Conservation (phyloP, 92 coral and sea anemone genomes). For the Anthopleura xanthogrammica region DNA sequence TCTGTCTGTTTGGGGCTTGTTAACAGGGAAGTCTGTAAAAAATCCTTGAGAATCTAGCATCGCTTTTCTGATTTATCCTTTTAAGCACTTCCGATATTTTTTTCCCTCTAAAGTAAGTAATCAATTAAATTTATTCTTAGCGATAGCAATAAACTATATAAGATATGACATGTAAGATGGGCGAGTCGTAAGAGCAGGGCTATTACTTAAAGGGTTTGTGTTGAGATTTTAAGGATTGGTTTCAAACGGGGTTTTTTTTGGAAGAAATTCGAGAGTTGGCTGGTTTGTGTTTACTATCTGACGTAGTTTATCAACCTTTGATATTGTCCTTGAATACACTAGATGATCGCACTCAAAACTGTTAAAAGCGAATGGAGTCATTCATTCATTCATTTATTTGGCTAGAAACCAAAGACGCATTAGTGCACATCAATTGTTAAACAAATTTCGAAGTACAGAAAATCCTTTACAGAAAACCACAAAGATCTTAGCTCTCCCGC, state of each 20-base stretch:
- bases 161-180: constrained; percentile 2
- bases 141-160: constrained; percentile 5
- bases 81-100: constrained; percentile 29
- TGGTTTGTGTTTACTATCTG: background rate
- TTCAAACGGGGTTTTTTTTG: background rate
- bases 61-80: constrained; percentile 26
- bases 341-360: background rate
- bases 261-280: background rate
- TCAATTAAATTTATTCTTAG: constrained; percentile 5
- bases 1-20: constrained; percentile 35
- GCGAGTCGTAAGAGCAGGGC: background rate
- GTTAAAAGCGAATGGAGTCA: background rate
- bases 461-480: background rate
- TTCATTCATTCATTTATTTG: background rate
- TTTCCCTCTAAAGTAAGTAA: constrained; percentile 3
- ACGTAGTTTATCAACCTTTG: background rate
- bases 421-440: constrained; percentile 2
- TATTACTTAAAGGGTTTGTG: constrained; percentile 4
- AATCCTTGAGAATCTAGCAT: constrained; percentile 10
- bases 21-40: constrained; percentile 27
- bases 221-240: background rate
- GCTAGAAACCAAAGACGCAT: background rate
- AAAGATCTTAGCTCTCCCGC: background rate
- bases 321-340: constrained; percentile 1
- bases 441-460: background rate